Conservation (phyloP, 2,797 vertebrate genomes). For the Parauchenoglanis punctatus region DNA sequence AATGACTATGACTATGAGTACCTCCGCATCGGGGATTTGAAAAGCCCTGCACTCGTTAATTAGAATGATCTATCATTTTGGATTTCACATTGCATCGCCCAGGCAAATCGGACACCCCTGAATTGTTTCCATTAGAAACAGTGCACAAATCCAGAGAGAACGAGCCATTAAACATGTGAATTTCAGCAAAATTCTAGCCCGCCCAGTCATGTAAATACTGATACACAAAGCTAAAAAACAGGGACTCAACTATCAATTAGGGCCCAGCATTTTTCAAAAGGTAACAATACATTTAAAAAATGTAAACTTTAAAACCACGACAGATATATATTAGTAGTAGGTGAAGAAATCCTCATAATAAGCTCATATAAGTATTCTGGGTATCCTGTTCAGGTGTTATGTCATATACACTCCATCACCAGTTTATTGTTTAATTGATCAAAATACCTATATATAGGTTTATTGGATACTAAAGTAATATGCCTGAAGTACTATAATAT, state of each 20-base stretch:
- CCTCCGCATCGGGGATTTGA: constrained; percentile 69
- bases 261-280: neutral
- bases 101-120: constrained; percentile 39
- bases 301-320: neutral
- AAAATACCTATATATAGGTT: neutral
- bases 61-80: constrained; percentile 71
- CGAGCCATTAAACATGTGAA: neutral
- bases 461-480: neutral
- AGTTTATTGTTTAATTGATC: neutral
- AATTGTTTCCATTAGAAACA: constrained; percentile 31
- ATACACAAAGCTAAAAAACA: neutral
- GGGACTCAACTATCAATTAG: neutral
- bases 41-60: constrained; percentile 69
- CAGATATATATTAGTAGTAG: neutral
- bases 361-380: neutral
- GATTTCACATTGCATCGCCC: constrained; percentile 62
- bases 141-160: constrained; percentile 1
- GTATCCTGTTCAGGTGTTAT: neutral
- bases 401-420: neutral
- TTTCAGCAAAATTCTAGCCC: neutral
- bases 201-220: constrained; percentile 9
- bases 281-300: neutral
- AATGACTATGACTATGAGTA: constrained; percentile 30
- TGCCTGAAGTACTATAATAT: neutral
- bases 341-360: neutral